Evolutionary conservation across 2,888 invertebrate species (phyloP).

Genomic region (Polydrusus pterygomalis): DNA sequence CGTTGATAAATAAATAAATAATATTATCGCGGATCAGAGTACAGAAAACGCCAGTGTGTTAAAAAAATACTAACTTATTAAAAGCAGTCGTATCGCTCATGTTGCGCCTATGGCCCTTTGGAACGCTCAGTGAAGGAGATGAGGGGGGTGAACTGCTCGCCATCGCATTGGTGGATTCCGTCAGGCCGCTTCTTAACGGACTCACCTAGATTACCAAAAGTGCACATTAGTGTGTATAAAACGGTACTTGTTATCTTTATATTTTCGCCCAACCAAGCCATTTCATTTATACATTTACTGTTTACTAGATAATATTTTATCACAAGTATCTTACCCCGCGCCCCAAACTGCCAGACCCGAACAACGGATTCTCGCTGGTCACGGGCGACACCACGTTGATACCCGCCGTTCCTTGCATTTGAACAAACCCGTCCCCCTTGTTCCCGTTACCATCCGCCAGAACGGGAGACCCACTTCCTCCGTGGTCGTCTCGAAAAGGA

Average conservation of each 20-base stretch:
- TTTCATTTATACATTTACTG: too few relatives aligned
- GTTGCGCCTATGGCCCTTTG: constrained; percentile 83
- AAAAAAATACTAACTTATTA: constrained; percentile 78
- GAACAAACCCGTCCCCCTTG: constrained; percentile 58
- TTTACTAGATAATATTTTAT: too few relatives aligned
- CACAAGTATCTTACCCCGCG: constrained; percentile 30
- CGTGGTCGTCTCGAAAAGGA: constrained; percentile 78
- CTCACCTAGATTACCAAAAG: constrained; percentile 44
- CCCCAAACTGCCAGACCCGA: constrained; percentile 59
- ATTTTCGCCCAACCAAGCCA: too few relatives aligned
- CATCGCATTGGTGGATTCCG: constrained; percentile 68
- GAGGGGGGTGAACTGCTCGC: constrained; percentile 66
- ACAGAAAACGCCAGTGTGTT: too few relatives aligned
- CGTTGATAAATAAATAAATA: too few relatives aligned
- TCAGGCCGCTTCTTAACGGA: constrained; percentile 62
- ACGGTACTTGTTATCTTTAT: too few relatives aligned
- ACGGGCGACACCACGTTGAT: constrained; percentile 62
- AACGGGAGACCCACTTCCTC: constrained; percentile 8
- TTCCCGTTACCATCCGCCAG: constrained; percentile 55
- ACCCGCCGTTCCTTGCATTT: constrained; percentile 10
- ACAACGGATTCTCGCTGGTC: constrained; percentile 63
- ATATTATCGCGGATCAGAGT: too few relatives aligned
- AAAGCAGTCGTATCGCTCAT: constrained; percentile 90
- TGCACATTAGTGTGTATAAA: background rate
- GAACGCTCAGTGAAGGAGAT: constrained; percentile 68